These are phyloP conservation scores for Palythoa grandis DNA, from an alignment of 92 coral and sea anemone genomes.

Conservation along the genomic window DNA sequence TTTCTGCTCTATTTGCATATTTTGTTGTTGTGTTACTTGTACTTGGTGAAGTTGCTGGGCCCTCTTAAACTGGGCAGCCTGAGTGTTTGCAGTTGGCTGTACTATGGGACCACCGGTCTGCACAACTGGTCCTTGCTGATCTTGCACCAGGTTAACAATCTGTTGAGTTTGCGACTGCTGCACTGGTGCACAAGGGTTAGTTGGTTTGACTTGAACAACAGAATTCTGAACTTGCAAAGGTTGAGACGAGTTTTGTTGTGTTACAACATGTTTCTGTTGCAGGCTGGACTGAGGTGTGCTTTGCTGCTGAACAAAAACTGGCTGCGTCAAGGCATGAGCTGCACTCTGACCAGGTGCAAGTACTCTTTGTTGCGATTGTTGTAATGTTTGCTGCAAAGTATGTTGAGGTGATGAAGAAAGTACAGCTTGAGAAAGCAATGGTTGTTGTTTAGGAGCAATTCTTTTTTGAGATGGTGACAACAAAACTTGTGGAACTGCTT, in stretches of 20 bases:
- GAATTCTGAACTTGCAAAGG: slow-evolving; percentile 56
- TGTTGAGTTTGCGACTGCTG: slow-evolving; percentile 60
- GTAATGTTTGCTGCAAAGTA: slow-evolving; percentile 26
- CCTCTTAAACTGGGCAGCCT: slow-evolving; percentile 56
- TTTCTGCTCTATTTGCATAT: slow-evolving; percentile 65
- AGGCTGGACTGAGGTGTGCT: slow-evolving; percentile 9
- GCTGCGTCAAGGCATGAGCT: slow-evolving; percentile 17
- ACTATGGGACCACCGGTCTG: slow-evolving; percentile 38
- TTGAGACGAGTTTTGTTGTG: slow-evolving; percentile 53
- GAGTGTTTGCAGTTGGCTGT: slow-evolving; percentile 42
- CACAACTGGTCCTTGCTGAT: slow-evolving; percentile 14
- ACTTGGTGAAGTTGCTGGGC: slow-evolving; percentile 81
- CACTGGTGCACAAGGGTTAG: slow-evolving; percentile 36
- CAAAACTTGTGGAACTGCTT: slow-evolving; percentile 21
- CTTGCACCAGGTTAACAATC: slow-evolving; percentile 54
- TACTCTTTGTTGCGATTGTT: slow-evolving; percentile 37
- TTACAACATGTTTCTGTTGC: slow-evolving; percentile 44
- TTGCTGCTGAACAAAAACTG: slow-evolving; percentile 28
- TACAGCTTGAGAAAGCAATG: slow-evolving; percentile 67
- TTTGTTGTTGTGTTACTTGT: slow-evolving; percentile 74
- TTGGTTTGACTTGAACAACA: slow-evolving; percentile 48
- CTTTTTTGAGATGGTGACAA: slow-evolving; percentile 55
- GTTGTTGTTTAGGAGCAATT: slow-evolving; percentile 86
- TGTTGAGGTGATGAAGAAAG: slow-evolving; percentile 56
- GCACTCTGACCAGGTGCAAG: slow-evolving; percentile 14